These are phyloP conservation scores for Troglohyphantes excavatus DNA, from an alignment of 2,888 invertebrate species.

Conservation along the genomic window DNA sequence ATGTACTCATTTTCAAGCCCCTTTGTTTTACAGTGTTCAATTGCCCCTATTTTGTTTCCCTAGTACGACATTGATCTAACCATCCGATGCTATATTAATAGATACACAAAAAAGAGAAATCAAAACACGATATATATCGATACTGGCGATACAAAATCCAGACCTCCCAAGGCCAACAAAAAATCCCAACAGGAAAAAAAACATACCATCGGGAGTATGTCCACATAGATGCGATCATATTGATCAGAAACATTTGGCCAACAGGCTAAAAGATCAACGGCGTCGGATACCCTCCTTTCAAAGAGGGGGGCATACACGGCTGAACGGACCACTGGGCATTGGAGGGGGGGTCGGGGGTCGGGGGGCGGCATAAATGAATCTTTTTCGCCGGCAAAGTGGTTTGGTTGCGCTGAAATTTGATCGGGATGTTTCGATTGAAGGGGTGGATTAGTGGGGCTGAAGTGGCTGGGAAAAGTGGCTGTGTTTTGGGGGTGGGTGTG, in stretches of 20 bases:
- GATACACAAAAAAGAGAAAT: no score
- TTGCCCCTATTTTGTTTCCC: no score
- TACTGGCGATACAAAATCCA: neutral
- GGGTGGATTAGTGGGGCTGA: neutral
- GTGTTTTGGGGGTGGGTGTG: no score
- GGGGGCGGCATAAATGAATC: neutral
- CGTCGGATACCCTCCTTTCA: neutral
- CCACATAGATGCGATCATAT: constrained; percentile 63
- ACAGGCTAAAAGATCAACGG: constrained; percentile 74
- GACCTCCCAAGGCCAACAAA: neutral
- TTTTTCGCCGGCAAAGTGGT: neutral
- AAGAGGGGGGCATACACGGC: constrained; percentile 1
- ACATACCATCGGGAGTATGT: neutral
- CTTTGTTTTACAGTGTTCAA: no score
- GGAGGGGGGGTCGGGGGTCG: neutral
- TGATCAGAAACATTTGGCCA: constrained; percentile 77
- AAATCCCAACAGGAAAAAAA: neutral
- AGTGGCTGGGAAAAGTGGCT: neutral
- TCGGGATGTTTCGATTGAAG: neutral
- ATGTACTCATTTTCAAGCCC: no score
- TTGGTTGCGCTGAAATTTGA: neutral
- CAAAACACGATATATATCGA: no score
- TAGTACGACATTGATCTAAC: no score
- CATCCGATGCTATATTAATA: no score
- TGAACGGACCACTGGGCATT: constrained; percentile 55